phyloP scores from a whole-genome alignment of 2,797 vertebrate species.

The Psittacula echo region DNA sequence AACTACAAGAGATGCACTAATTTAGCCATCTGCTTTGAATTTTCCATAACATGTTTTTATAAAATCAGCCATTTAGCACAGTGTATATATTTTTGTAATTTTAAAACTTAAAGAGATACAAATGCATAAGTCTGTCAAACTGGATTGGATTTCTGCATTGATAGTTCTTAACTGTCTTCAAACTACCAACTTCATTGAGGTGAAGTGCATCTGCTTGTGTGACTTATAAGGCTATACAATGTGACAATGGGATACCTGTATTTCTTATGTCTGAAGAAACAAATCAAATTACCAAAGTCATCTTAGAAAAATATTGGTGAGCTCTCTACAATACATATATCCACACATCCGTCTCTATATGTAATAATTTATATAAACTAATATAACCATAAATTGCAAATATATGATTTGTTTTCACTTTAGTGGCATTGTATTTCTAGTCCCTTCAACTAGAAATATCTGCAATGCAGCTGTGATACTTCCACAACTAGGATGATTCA shows the following conservation, averaged over 20 bases:
- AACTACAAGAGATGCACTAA: neutral
- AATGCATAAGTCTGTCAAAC: neutral
- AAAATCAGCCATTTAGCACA: neutral
- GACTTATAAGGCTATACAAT: neutral
- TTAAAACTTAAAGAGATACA: neutral
- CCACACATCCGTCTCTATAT: neutral
- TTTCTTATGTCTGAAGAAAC: neutral
- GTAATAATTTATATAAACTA: neutral
- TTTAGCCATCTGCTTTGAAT: slow-evolving; percentile 6
- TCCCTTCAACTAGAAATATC: neutral
- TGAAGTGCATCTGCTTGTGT: neutral
- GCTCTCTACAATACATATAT: neutral
- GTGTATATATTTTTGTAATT: neutral
- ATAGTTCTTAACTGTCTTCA: neutral
- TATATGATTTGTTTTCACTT: neutral
- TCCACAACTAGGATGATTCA: neutral
- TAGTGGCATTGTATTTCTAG: neutral
- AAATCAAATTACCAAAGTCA: neutral
- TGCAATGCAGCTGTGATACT: slow-evolving; percentile 2
- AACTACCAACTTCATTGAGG: neutral
- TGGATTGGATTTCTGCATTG: neutral
- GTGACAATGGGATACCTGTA: neutral
- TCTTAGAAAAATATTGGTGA: neutral
- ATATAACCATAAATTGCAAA: neutral
- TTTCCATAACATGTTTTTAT: neutral